phyloP scores from a whole-genome alignment of 2,888 invertebrate species.

The Lepidonotus clava region DNA sequence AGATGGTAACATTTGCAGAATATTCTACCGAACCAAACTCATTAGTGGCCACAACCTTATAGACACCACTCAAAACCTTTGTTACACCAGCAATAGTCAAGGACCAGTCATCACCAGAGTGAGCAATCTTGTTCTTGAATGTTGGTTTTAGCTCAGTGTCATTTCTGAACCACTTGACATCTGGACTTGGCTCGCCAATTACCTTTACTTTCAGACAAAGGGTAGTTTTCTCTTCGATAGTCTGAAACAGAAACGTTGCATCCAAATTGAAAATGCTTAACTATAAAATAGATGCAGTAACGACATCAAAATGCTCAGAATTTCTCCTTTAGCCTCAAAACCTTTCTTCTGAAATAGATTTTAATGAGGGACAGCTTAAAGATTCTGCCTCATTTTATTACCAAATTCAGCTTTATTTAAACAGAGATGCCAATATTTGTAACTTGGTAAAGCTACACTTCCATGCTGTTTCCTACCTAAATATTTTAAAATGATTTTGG shows the following conservation, averaged over 20 bases:
- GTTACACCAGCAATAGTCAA: conserved; percentile 64
- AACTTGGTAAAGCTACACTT: too few relatives aligned
- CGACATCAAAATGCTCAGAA: too few relatives aligned
- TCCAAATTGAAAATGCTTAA: too few relatives aligned
- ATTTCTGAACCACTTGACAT: conserved; percentile 78
- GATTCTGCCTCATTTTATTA: too few relatives aligned
- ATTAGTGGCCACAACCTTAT: conserved; percentile 63
- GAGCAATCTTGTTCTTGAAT: conserved; percentile 53
- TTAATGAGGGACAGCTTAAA: too few relatives aligned
- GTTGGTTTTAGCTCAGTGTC: conserved; percentile 61
- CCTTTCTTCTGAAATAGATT: too few relatives aligned
- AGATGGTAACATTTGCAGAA: conserved; percentile 91
- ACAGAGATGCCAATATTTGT: too few relatives aligned
- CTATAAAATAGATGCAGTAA: too few relatives aligned
- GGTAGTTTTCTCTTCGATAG: conserved; percentile 63
- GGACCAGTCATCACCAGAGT: conserved; percentile 78
- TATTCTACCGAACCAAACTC: conserved; percentile 86
- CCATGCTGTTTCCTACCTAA: too few relatives aligned
- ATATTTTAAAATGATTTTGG: too few relatives aligned
- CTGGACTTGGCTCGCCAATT: conserved; percentile 77
- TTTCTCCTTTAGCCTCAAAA: too few relatives aligned
- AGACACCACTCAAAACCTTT: conserved; percentile 77
- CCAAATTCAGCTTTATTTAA: too few relatives aligned
- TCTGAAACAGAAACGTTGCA: conserved; percentile 57
- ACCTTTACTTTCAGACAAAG: conserved; percentile 66